phyloP scores from a whole-genome alignment of 2,888 invertebrate species.

The Eumerus sabulonum region DNA sequence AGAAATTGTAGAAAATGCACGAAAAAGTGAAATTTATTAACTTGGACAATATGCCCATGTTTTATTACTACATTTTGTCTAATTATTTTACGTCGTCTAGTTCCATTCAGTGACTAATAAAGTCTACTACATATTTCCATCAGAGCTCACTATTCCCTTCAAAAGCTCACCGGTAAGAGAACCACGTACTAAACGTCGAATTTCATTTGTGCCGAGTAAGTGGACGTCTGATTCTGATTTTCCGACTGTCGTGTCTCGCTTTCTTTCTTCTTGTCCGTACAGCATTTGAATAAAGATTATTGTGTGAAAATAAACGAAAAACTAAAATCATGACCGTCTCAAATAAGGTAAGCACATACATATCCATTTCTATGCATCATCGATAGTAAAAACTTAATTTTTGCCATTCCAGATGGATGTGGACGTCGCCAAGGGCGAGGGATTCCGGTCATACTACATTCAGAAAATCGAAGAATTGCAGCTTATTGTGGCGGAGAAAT shows the following conservation, averaged over 20 bases:
- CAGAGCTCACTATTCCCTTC: neutral
- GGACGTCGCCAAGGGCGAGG: slow-evolving; percentile 82
- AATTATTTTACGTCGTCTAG: neutral
- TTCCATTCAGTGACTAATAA: no score
- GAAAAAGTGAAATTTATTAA: no score
- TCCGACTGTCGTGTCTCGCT: slow-evolving; percentile 6
- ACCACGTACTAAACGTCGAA: slow-evolving; percentile 43
- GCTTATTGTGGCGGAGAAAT: slow-evolving; percentile 97
- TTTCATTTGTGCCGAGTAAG: slow-evolving; percentile 58
- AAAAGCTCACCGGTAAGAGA: neutral
- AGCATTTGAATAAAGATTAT: neutral
- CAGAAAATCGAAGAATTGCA: slow-evolving; percentile 99
- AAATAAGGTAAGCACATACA: slow-evolving; percentile 72
- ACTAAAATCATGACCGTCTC: slow-evolving; percentile 74
- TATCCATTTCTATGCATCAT: neutral
- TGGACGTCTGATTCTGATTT: slow-evolving; percentile 16
- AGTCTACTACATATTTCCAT: neutral
- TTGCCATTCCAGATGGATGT: slow-evolving; percentile 75
- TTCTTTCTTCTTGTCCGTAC: slow-evolving; percentile 24
- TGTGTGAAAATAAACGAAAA: slow-evolving; percentile 34
- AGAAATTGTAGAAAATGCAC: no score
- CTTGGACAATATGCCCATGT: no score
- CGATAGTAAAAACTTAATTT: neutral
- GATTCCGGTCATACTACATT: slow-evolving; percentile 96
- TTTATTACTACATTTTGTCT: no score